phyloP scores from a whole-genome alignment of 1,140 invertebrate genomes.

The Stratiolaelaps scimitus region DNA sequence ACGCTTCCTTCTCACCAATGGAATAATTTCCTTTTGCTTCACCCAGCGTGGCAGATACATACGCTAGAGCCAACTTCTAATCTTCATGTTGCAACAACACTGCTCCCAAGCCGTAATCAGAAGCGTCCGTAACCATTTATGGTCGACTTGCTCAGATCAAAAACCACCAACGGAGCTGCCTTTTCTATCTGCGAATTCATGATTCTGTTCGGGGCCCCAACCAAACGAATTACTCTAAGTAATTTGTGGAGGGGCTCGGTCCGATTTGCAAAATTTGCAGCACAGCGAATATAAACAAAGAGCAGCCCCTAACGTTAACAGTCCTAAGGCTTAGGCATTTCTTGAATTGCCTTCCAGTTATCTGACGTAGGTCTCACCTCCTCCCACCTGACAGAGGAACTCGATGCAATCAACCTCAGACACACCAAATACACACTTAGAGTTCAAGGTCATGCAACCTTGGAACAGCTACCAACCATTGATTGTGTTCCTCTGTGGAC shows the following conservation, averaged over 20 bases:
- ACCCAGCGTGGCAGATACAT: neutral
- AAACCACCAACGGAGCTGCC: too few relatives aligned
- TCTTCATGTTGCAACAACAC: neutral
- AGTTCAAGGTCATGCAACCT: neutral
- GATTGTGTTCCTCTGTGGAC: too few relatives aligned
- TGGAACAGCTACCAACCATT: neutral
- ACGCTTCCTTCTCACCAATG: conserved; percentile 2
- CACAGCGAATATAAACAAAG: too few relatives aligned
- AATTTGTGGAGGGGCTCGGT: too few relatives aligned
- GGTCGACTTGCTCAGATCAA: neutral
- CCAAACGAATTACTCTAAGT: neutral
- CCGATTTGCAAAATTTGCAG: too few relatives aligned
- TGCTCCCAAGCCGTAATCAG: neutral
- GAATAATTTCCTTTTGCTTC: neutral
- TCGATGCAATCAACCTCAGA: neutral
- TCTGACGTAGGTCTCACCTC: neutral
- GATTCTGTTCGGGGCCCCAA: neutral
- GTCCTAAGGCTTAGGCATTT: neutral
- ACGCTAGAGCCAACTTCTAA: neutral
- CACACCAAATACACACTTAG: neutral
- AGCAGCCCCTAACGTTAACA: neutral
- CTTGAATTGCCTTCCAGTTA: neutral
- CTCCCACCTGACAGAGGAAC: neutral
- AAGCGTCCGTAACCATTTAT: neutral
- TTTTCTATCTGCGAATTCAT: neutral